These are phyloP conservation scores for Pentalonia nigronervosa DNA, from an alignment of 1,140 invertebrate genomes.

Conservation along the genomic window DNA sequence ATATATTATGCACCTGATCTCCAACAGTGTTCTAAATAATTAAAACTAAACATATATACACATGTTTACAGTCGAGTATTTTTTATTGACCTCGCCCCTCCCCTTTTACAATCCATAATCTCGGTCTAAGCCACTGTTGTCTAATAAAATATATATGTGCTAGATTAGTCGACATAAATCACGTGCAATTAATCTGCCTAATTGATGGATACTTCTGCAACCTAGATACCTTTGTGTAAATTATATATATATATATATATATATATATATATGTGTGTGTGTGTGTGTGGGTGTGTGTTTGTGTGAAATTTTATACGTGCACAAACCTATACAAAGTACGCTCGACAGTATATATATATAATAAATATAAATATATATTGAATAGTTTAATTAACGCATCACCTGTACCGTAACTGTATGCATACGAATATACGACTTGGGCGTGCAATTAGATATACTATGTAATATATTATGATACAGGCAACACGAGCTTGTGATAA, in stretches of 20 bases:
- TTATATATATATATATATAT: neutral
- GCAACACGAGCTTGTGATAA: neutral
- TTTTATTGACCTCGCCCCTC: neutral
- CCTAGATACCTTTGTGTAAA: neutral
- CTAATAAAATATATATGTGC: neutral
- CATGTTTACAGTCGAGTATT: neutral
- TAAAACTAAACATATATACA: neutral
- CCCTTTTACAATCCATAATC: neutral
- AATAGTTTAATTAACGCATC: conserved; percentile 28
- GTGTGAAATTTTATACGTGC: neutral
- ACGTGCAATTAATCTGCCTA: neutral
- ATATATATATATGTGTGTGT: too few relatives aligned
- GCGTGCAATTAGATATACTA: neutral
- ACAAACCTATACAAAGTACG: neutral
- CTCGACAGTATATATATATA: neutral
- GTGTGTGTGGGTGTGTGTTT: neutral
- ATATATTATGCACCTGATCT: neutral
- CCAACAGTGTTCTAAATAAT: neutral
- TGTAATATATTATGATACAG: neutral
- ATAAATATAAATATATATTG: neutral
- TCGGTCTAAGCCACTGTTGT: neutral
- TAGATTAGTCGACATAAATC: neutral
- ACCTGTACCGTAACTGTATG: neutral
- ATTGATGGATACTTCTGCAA: neutral
- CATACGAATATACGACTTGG: neutral